Evolutionary conservation across 1,140 invertebrate species (phyloP).

Genomic region (Psix sp.): DNA sequence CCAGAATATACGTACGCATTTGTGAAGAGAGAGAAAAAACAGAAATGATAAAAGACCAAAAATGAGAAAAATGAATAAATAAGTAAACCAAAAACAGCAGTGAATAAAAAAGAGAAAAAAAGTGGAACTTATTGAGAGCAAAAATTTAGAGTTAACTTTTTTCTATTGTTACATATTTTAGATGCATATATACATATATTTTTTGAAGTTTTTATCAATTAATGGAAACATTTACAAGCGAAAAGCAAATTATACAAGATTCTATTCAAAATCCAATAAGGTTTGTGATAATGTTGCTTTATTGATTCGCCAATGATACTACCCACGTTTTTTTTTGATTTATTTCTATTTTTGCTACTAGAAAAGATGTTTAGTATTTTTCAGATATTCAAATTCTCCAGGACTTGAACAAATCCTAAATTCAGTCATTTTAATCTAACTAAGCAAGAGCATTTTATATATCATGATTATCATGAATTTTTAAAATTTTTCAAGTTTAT

Average conservation of each 20-base stretch:
- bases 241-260: slow-evolving; percentile 42
- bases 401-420: neutral
- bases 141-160: slow-evolving; percentile 51
- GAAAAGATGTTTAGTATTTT: slow-evolving; percentile 52
- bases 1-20: too few species aligned
- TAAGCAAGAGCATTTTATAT: slow-evolving; percentile 31
- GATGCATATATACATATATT: slow-evolving; percentile 58
- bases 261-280: slow-evolving; percentile 50
- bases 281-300: slow-evolving; percentile 50
- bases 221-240: slow-evolving; percentile 45
- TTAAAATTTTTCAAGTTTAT: slow-evolving; percentile 48
- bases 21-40: too few species aligned
- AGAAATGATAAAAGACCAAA: too few species aligned
- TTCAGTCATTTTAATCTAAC: slow-evolving; percentile 29
- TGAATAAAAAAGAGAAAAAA: slow-evolving; percentile 2
- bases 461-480: slow-evolving; percentile 47
- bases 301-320: slow-evolving; percentile 51
- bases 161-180: slow-evolving; percentile 58
- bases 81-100: neutral
- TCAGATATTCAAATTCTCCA: slow-evolving; percentile 19
- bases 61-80: slow-evolving; percentile 20
- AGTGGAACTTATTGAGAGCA: slow-evolving; percentile 32
- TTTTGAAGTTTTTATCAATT: slow-evolving; percentile 54
- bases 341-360: slow-evolving; percentile 58
- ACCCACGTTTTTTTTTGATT: slow-evolving; percentile 37